A percentile compares a stretch with the other conserved stretches of the same genome.
Evolutionary conservation across 64 coral and sea anemone species (phyloP).

Genomic region (Stichodactyla mertensii): DNA sequence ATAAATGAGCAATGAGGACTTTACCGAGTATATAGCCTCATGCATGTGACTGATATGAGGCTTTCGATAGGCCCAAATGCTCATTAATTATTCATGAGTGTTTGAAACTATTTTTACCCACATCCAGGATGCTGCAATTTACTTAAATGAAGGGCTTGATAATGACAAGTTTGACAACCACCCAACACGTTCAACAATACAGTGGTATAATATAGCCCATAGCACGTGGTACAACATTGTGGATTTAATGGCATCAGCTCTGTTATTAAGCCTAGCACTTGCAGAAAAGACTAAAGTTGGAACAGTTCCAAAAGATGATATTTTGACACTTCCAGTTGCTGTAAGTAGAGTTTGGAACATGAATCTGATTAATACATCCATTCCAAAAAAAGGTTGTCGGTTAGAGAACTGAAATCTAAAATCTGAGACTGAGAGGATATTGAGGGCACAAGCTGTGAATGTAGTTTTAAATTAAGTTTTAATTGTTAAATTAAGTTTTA

Average conservation of each 20-base stretch:
- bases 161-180: constrained; percentile 94
- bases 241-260: constrained; percentile 64
- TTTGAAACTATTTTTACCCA: background rate
- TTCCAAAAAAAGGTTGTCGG: too few relatives aligned
- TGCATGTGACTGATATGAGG: too few relatives aligned
- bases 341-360: constrained; percentile 42
- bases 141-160: constrained; percentile 75
- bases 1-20: too few relatives aligned
- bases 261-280: constrained; percentile 59
- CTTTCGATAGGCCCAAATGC: too few relatives aligned
- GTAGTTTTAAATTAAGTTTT: too few relatives aligned
- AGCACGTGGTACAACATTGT: constrained; percentile 67
- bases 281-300: constrained; percentile 60
- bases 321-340: constrained; percentile 30
- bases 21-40: too few relatives aligned
- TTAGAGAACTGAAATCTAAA: too few relatives aligned
- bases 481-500: too few relatives aligned
- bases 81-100: too few relatives aligned
- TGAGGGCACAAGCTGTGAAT: too few relatives aligned
- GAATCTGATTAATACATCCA: too few relatives aligned
- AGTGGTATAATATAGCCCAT: constrained; percentile 75
- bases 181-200: constrained; percentile 57
- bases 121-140: constrained; percentile 84
- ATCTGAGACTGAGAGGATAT: too few relatives aligned
- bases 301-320: background rate